Percentiles rank a stretch among this genome's conserved stretches.
phyloP scores from a whole-genome alignment of 2,113 vertebrate species.

The Odocoileus virginianus region DNA sequence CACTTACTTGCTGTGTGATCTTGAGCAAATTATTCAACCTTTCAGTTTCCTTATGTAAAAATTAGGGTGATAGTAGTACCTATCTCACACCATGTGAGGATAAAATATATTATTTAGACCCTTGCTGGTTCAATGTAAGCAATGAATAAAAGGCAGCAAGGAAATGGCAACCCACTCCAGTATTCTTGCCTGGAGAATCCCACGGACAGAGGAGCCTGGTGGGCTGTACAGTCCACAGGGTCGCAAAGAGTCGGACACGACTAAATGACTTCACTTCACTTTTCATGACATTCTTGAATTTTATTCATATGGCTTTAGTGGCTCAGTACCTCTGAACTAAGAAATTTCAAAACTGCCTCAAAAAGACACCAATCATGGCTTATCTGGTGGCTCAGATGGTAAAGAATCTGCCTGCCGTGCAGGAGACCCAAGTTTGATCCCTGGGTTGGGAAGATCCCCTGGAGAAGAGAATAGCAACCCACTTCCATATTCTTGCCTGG shows the following conservation, averaged over 20 bases:
- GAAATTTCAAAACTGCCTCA: slow-evolving; percentile 21
- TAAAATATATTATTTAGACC: neutral
- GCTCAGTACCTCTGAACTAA: neutral
- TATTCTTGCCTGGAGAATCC: no score
- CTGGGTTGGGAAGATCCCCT: neutral
- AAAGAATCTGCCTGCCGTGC: neutral
- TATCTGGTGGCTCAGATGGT: neutral
- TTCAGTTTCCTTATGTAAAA: neutral
- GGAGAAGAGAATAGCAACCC: neutral
- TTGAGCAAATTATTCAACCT: slow-evolving; percentile 30
- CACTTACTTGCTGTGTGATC: neutral
- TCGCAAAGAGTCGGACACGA: no score
- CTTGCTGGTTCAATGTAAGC: neutral
- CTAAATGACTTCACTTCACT: no score
- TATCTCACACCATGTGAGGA: neutral
- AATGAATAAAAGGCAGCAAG: slow-evolving; percentile 2
- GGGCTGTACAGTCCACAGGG: no score
- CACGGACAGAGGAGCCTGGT: no score
- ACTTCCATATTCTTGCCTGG: neutral
- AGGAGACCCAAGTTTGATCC: neutral
- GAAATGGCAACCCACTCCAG: no score
- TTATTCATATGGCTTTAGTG: neutral
- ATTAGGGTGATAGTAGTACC: neutral
- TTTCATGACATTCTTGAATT: neutral
- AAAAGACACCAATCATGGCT: neutral